phyloP scores from a whole-genome alignment of 2,888 invertebrate species.

The Drosophila sordidapex region DNA sequence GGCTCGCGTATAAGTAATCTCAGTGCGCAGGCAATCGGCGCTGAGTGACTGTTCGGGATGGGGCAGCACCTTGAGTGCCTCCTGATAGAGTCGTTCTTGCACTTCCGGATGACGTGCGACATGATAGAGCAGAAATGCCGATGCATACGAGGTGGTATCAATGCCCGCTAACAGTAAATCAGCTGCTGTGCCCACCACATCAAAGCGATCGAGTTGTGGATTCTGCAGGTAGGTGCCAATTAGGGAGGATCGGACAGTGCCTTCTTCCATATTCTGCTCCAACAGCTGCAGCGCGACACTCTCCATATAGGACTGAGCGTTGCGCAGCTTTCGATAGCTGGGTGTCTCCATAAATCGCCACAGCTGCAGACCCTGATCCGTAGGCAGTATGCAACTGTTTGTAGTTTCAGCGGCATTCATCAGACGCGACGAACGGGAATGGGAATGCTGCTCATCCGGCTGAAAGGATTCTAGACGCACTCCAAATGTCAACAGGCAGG shows the following conservation, averaged over 20 bases:
- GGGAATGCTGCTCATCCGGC: slow-evolving; percentile 86
- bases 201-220: slow-evolving; percentile 90
- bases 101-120: slow-evolving; percentile 89
- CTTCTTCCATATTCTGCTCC: slow-evolving; percentile 85
- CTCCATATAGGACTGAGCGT: slow-evolving; percentile 91
- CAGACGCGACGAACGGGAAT: slow-evolving; percentile 89
- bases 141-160: slow-evolving; percentile 93
- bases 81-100: slow-evolving; percentile 89
- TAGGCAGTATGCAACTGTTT: slow-evolving; percentile 86
- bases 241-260: slow-evolving; percentile 85
- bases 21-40: slow-evolving; percentile 86
- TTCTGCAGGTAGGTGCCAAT: slow-evolving; percentile 89
- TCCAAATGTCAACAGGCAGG: slow-evolving; percentile 90
- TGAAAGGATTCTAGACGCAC: slow-evolving; percentile 89
- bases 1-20: slow-evolving; percentile 91
- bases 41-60: slow-evolving; percentile 86
- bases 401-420: slow-evolving; percentile 90
- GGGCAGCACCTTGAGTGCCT: slow-evolving; percentile 87
- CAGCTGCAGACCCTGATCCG: slow-evolving; percentile 84
- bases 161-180: slow-evolving; percentile 94
- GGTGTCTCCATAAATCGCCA: slow-evolving; percentile 92
- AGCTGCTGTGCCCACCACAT: slow-evolving; percentile 93
- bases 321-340: slow-evolving; percentile 88
- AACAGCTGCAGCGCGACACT: slow-evolving; percentile 89
- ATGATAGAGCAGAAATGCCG: slow-evolving; percentile 92